These are phyloP conservation scores for Lateolabrax maculatus DNA, from an alignment of 2,797 vertebrate genomes.

Conservation along the genomic window DNA sequence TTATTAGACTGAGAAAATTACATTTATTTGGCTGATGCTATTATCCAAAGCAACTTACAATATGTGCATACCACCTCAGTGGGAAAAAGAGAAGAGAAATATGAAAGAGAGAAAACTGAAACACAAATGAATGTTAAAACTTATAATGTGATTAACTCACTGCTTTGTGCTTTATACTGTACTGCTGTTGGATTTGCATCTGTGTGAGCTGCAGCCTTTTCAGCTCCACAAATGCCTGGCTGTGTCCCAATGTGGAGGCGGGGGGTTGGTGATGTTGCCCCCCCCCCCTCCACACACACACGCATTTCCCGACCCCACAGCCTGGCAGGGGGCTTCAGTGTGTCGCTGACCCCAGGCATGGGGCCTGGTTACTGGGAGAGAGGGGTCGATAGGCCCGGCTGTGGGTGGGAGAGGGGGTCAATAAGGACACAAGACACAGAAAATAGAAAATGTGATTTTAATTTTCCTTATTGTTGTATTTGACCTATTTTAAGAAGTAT, in stretches of 20 bases:
- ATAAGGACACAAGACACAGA: constrained; percentile 4
- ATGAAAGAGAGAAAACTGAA: not conserved
- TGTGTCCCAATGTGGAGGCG: not conserved
- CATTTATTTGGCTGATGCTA: not conserved
- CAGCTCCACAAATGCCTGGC: not conserved
- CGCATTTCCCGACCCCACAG: constrained; percentile 26
- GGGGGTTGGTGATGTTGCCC: constrained; percentile 7
- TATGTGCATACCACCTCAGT: not conserved
- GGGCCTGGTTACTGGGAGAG: constrained; percentile 67
- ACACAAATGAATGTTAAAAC: not conserved
- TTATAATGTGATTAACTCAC: not conserved
- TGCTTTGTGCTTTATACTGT: not conserved
- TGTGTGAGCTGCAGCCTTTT: not conserved
- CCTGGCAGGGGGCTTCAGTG: constrained; percentile 56
- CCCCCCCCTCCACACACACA: constrained; percentile 1
- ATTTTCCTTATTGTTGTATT: constrained; percentile 3
- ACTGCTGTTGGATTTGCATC: not conserved
- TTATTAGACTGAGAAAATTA: not conserved
- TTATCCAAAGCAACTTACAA: not conserved
- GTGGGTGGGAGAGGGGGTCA: constrained; percentile 41
- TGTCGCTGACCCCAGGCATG: constrained; percentile 66
- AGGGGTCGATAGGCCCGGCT: constrained; percentile 61
- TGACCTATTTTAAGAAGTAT: not conserved
- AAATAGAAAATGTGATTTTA: constrained; percentile 22
- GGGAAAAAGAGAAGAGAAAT: not conserved